Base-by-base conservation (phyloP, 2,113 vertebrate species). In the Gracilinanus agilis region DNA sequence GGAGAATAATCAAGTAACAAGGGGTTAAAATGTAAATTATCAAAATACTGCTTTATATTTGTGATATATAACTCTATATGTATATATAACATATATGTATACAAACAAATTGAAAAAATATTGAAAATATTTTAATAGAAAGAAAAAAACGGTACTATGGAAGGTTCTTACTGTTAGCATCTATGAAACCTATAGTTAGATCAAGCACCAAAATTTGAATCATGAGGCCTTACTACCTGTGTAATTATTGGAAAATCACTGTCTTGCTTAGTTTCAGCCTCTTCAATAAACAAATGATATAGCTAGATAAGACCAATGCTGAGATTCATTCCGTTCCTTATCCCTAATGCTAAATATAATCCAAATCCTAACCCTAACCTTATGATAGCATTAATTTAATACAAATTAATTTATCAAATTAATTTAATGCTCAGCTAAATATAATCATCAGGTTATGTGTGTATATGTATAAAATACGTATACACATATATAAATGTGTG, bases 11-110 rank as follows among this genome's bases (percentile, higher is more conserved):
- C 96, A 89, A 94, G 9, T 93, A 94, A 96, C 95, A 96, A 75
- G 94, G 92, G 91, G 94, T 95, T 58, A 98, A 98, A 94, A 98
- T 96, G 93, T 88, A 98, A 96, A 96, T 96, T 95, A 98, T 98
- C 55, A 95, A 97, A 98, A 94, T 56, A 75, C 95, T 97, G 95
- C 53, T 44, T n/a, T 53, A 9, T 95, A 92, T 95, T n/a, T 49
- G 5, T 49, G 49, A 49, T 49, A 49, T 49, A 49, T 49, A 49
- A 49, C n/a, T n/a, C n/a, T n/a, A n/a, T n/a, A n/a, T n/a, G 49
- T 49, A 75, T 67, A 12, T 67, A 61, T n/a, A n/a, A n/a, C 12
- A 27, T 61, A 27, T 27, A 12, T 61, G 89, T 55, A 97, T 25
- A 88, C 88, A 96, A 83, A n/a, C 53, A 49, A 89, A 40, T 92